Conservation (phyloP, 92 coral and sea anemone species). For the Blastomussa wellsi region DNA sequence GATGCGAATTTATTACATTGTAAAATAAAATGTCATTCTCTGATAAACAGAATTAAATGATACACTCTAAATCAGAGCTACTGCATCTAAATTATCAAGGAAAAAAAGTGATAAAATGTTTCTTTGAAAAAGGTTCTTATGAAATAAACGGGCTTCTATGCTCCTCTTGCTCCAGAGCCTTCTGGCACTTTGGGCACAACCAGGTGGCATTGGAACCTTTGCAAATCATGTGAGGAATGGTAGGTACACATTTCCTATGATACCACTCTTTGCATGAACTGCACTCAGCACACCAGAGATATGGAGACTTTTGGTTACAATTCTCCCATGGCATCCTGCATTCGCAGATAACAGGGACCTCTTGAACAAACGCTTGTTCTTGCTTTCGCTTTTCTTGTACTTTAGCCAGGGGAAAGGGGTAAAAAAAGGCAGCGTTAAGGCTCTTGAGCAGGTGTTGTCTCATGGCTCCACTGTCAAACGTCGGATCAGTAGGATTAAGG, state of each 20-base stretch:
- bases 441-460: no score
- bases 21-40: no score
- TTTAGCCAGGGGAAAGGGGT: slow-evolving; percentile 19
- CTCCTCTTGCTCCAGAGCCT: background rate
- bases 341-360: background rate
- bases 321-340: slow-evolving; percentile 4
- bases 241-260: background rate
- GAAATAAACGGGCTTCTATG: no score
- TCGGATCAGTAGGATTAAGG: slow-evolving; percentile 18
- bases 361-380: background rate
- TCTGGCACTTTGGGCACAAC: slow-evolving; percentile 4
- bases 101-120: no score
- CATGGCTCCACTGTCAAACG: slow-evolving; percentile 15
- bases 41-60: no score
- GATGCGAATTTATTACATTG: no score
- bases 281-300: slow-evolving; percentile 4
- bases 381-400: background rate
- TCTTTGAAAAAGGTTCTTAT: no score
- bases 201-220: slow-evolving; percentile 3
- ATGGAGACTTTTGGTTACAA: no score
- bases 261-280: slow-evolving; percentile 12
- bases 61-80: no score
- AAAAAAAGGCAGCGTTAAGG: background rate
- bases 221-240: background rate
- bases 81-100: no score